A percentile compares a stretch with the other conserved stretches of the same genome.
Conservation (phyloP, 2,113 vertebrate genomes). For the Caranx ignobilis region DNA sequence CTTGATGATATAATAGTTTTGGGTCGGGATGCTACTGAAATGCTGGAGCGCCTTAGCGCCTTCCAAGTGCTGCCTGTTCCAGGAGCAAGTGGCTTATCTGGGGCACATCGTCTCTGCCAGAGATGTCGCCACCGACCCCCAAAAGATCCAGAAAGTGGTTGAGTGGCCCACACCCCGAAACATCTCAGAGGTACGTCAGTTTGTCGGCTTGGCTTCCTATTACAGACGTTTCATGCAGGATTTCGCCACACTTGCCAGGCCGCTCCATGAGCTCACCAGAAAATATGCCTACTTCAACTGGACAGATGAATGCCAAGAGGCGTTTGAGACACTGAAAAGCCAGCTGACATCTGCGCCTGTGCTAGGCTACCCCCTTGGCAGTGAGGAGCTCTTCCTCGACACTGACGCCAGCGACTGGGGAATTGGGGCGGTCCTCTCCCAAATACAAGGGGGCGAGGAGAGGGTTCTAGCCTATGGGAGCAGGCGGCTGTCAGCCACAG, state of each 20-base stretch:
- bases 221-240: neutral
- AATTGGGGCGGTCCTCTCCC: neutral
- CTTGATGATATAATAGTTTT: neutral
- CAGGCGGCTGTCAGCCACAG: neutral
- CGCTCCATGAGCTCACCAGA: slow-evolving; percentile 15
- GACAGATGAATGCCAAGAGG: slow-evolving; percentile 14
- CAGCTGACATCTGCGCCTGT: neutral
- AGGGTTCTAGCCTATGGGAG: neutral
- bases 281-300: slow-evolving; percentile 5
- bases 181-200: no score
- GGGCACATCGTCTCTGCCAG: neutral
- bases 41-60: slow-evolving; percentile 23
- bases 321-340: neutral
- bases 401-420: slow-evolving; percentile 1
- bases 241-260: neutral
- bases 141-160: neutral
- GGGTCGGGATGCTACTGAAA: slow-evolving; percentile 2
- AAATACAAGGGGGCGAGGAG: neutral
- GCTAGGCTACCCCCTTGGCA: neutral
- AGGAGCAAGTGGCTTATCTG: slow-evolving; percentile 15
- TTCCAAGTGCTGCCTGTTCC: no score
- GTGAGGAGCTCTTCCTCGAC: neutral
- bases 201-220: neutral
- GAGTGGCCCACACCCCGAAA: no score
- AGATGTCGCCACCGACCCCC: neutral